Evolutionary conservation across 2,113 vertebrate genomes (phyloP), one percentile per base, ranked within the genome.

Genomic region (Hoplias malabaricus): DNA sequence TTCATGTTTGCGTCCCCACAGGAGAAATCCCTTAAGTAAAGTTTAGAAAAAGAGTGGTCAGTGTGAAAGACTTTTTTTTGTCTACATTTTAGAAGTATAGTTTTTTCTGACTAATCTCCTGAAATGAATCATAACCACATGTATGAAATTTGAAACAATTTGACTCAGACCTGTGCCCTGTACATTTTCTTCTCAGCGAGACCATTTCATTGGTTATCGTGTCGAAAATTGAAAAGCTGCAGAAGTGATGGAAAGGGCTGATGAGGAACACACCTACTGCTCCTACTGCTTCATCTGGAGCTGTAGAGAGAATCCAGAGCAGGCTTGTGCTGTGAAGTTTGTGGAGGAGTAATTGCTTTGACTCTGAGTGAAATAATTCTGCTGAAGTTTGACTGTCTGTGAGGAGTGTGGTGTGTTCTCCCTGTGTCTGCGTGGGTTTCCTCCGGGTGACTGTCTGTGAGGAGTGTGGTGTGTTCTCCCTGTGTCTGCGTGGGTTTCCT

Each of bases 351-450:
- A 77, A 73, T 61, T 8, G 61, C 23, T 81, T 77, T 77, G 69
- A 73, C 80, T 69, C 73, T 33, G 29, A 76, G 38, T 38, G 38
- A 73, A 62, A 73, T 77, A 73, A 54, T 61, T 69, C 62, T 61
- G 61, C 61, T 48, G 46, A 73, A 33, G 53, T 12, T 69, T 54
- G 31, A 77, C 21, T 65, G 68, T 73, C 23, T 56, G 48, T 59
- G 12, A n/a, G n/a, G n/a, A n/a, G n/a, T n/a, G n/a, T n/a, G n/a
- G n/a, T n/a, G n/a, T n/a, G n/a, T n/a, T n/a, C n/a, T n/a, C n/a
- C n/a, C n/a, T n/a, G n/a, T n/a, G n/a, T n/a, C n/a, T n/a, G n/a
- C n/a, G n/a, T n/a, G n/a, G n/a, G n/a, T n/a, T n/a, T n/a, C n/a
- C n/a, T n/a, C n/a, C n/a, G n/a, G n/a, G n/a, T n/a, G n/a, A n/a